phyloP scores from a whole-genome alignment of 2,888 invertebrate species.

The Thereva unica region DNA sequence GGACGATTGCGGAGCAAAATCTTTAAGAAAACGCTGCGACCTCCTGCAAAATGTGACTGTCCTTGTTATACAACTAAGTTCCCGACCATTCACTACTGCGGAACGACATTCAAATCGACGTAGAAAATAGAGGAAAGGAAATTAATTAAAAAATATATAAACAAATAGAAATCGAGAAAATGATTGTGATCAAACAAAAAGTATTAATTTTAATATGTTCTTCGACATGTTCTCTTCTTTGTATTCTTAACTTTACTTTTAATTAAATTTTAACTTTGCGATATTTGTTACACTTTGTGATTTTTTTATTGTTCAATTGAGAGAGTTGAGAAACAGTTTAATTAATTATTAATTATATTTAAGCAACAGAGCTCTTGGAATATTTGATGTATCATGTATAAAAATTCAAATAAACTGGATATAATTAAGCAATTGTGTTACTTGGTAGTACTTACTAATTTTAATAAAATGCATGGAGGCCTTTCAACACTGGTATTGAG shows the following conservation, averaged over 20 bases:
- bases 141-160: neutral
- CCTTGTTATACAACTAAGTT: too few species aligned
- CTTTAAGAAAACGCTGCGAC: too few species aligned
- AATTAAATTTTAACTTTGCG: constrained; percentile 25
- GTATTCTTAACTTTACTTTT: constrained; percentile 11
- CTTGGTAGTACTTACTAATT: too few species aligned
- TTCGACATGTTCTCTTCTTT: constrained; percentile 34
- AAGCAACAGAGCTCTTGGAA: constrained; percentile 10
- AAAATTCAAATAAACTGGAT: constrained; percentile 29
- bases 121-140: constrained; percentile 6
- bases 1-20: too few species aligned
- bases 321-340: neutral
- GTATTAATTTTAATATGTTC: constrained; percentile 36
- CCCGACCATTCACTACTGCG: too few species aligned
- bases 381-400: constrained; percentile 19
- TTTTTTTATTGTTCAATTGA: constrained; percentile 8
- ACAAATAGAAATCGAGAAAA: constrained; percentile 30
- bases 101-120: too few species aligned
- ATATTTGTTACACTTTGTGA: constrained; percentile 24
- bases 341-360: constrained; percentile 6
- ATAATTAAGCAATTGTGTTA: constrained; percentile 11
- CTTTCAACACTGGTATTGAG: neutral
- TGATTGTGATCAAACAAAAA: constrained; percentile 36
- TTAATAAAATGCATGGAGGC: too few species aligned
- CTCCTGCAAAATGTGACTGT: too few species aligned